Base-by-base conservation (phyloP, 1,140 invertebrate genomes). In the Diachasmimorpha longicaudata region DNA sequence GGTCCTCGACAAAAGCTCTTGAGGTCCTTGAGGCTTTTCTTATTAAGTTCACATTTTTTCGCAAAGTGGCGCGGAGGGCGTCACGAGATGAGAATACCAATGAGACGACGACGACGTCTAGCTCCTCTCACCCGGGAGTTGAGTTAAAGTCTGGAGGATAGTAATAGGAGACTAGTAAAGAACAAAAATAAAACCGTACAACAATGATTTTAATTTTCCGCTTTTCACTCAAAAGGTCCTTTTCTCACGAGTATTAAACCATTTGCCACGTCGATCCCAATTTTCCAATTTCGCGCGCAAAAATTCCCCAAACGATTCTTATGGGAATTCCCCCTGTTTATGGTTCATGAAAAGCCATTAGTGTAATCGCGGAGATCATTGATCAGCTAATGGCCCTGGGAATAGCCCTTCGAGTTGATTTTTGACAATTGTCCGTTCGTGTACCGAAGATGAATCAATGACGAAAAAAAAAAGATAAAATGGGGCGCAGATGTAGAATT, bases 31-130 rank as follows among this genome's bases (percentile, higher is more conserved):
- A 85, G 86, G 86, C 85, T 87, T 88, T 87, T 86, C 86, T 88
- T 88, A 89, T 89, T 89, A 89, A 88, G 87, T 88, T 87, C 79
- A 85, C 86, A 88, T 88, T 89, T 87, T 89, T 88, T 88, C 84
- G 83, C 78, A 86, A 88, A 87, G 86, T 85, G 83, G 81, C 78
- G 81, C 81, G 82, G 79, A 83, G 84, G 82, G 74, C 74, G 25
- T 73, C 74, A 76, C 79, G 81, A 77, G 74, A 66, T 42, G 72
- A 75, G 87, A 86, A 89, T 89, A 88, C 82, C 87, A 89, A 89
- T 89, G 87, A 88, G 82, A 78, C 78, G 72, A 52, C 78, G 72
- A 52, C 77, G 21, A 52, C 72, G 72, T 67, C 52, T 25, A 48
- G 77, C 44, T 74, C 76, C 66, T 73, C 63, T 76, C 74, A 42